phyloP scores from a whole-genome alignment of 1,140 invertebrate species.

The Anastrepha ludens region DNA sequence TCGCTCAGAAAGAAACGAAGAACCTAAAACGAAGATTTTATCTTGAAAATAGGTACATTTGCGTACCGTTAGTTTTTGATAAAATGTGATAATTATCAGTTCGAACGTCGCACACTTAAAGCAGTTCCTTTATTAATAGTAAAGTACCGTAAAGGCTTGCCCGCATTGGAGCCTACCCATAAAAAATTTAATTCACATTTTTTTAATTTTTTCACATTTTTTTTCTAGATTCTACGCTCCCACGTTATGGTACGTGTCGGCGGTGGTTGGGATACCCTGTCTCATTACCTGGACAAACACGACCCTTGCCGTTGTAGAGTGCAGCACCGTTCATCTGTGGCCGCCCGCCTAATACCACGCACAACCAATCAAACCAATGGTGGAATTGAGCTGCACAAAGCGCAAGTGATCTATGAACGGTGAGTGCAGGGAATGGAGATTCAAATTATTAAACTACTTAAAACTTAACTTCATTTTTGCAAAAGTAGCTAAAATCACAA shows the following conservation, averaged over 20 bases:
- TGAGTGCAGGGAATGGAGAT: constrained; percentile 62
- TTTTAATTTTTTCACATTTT: background rate
- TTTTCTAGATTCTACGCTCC: constrained; percentile 88
- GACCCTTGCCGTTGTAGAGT: constrained; percentile 94
- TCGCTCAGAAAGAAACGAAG: too few species aligned
- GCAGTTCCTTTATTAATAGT: too few species aligned
- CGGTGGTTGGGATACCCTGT: constrained; percentile 97
- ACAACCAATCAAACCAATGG: constrained; percentile 76
- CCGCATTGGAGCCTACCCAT: background rate
- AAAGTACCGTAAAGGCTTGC: too few species aligned
- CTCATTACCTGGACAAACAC: constrained; percentile 97
- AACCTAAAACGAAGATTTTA: too few species aligned
- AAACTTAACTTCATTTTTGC: too few species aligned
- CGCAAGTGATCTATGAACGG: constrained; percentile 90
- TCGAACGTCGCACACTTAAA: too few species aligned
- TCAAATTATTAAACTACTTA: too few species aligned
- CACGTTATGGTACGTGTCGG: constrained; percentile 99
- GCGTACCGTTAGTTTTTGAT: too few species aligned
- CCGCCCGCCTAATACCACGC: constrained; percentile 77
- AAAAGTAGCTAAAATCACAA: too few species aligned
- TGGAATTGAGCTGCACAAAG: constrained; percentile 83
- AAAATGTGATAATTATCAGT: too few species aligned
- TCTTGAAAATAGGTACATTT: too few species aligned
- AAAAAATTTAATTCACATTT: background rate
- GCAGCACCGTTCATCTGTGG: constrained; percentile 79